A percentile compares a stretch with the other conserved stretches of the same genome.
Conservation (phyloP, 2,113 vertebrate species). For the Phrynosoma platyrhinos region DNA sequence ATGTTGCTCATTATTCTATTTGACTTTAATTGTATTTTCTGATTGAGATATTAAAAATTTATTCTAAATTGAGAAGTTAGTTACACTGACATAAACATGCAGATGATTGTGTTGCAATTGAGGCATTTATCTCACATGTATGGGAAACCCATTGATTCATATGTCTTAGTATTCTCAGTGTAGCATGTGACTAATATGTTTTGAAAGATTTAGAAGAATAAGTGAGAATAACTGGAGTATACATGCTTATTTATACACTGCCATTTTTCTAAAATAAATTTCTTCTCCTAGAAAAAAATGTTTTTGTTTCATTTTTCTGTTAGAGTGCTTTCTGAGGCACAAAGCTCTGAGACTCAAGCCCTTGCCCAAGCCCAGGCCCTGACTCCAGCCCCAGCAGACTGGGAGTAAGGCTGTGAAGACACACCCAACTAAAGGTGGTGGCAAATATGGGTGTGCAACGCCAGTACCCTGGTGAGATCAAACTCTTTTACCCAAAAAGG, state of each 20-base stretch:
- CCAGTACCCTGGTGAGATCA: too few relatives aligned
- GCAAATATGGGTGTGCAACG: too few relatives aligned
- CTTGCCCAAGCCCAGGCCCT: too few relatives aligned
- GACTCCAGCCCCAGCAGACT: too few relatives aligned
- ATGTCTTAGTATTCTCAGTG: background rate
- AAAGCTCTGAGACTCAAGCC: too few relatives aligned
- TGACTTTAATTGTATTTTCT: conserved; percentile 64
- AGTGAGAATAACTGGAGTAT: background rate
- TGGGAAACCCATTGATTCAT: conserved; percentile 18
- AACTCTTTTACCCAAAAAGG: too few relatives aligned
- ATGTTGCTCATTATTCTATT: conserved; percentile 46
- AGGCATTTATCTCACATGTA: conserved; percentile 50
- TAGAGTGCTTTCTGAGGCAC: background rate
- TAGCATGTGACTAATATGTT: background rate
- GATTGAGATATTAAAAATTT: conserved; percentile 59
- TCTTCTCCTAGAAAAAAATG: background rate
- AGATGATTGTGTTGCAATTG: conserved; percentile 45
- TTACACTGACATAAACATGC: conserved; percentile 59
- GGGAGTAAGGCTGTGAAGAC: too few relatives aligned
- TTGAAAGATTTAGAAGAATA: background rate
- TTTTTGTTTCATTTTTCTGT: background rate
- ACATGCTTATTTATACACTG: background rate
- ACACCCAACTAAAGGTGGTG: too few relatives aligned
- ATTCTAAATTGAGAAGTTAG: conserved; percentile 52
- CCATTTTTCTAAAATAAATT: background rate